Evolutionary conservation across 1,140 invertebrate genomes (phyloP), one percentile per base, ranked within the genome.

Genomic region (Drosophila athabasca): DNA sequence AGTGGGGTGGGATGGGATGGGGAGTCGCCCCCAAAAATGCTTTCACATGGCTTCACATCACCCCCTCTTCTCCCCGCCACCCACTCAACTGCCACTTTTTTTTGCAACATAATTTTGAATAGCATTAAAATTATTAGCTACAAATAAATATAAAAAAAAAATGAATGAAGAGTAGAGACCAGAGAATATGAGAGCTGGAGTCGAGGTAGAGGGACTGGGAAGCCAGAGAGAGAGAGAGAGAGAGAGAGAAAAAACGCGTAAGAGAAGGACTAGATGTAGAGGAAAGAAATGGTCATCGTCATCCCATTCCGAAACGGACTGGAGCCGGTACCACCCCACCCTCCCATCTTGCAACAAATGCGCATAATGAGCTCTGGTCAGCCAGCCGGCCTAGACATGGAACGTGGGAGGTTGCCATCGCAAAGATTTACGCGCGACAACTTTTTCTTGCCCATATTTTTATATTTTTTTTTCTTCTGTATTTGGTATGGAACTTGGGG

Each of bases 61-160:
- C 52, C 39, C 60, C 17, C 17, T 19, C 17, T 19, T n/a, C 22
- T n/a, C 43, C 44, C 26, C 61, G 11, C 15, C 39, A n/a, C 22
- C 31, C 24, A 9, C 46, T 26, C 11, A 6, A 15, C n/a, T 19
- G n/a, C 9, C 35, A 35, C 55, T 62, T 64, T 83, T 75, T 73
- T 77, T 72, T 51, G 46, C 65, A 89, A 89, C 84, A 89, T 89
- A 89, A 89, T 89, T 89, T 89, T 89, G 84, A 89, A 89, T 89
- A 89, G 82, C 85, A 89, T 89, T 89, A 89, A 89, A 89, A 89
- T 89, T 89, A 89, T 89, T 89, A 89, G 84, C 84, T 89, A 84
- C 80, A 89, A 89, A 85, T 78, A 62, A 62, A 67, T 51, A 73
- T 53, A 65, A 62, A 62, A 46, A 55, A 52, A 60, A 43, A 57